Percentiles rank a stretch among this genome's conserved stretches.
phyloP scores from a whole-genome alignment of 2,113 vertebrate genomes.

The Seriola quinqueradiata region DNA sequence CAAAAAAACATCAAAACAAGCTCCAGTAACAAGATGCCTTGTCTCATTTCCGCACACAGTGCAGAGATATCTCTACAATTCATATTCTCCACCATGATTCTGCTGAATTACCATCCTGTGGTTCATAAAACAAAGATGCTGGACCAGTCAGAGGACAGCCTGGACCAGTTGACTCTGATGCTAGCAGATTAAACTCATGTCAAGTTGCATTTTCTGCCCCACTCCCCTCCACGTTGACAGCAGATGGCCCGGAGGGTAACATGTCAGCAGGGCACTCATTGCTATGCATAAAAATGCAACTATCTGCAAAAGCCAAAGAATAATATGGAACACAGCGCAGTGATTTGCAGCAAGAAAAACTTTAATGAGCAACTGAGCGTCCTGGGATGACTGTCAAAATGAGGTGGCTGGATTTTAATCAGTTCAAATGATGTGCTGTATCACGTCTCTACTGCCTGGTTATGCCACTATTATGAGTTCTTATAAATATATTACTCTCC shows the following conservation, averaged over 20 bases:
- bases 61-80: background rate
- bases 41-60: slow-evolving; percentile 21
- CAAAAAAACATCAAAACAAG: slow-evolving; percentile 7
- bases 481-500: slow-evolving; percentile 43
- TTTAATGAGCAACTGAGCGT: slow-evolving; percentile 39
- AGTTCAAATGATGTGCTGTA: slow-evolving; percentile 31
- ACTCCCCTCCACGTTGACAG: slow-evolving; percentile 46
- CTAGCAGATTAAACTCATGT: slow-evolving; percentile 54
- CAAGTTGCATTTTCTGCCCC: slow-evolving; percentile 38
- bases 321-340: slow-evolving; percentile 4
- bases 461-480: slow-evolving; percentile 33
- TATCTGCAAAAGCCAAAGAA: slow-evolving; percentile 42
- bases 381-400: slow-evolving; percentile 6
- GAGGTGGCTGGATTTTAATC: slow-evolving; percentile 44
- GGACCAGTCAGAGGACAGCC: slow-evolving; percentile 34
- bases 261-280: slow-evolving; percentile 67
- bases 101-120: background rate
- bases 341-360: slow-evolving; percentile 11
- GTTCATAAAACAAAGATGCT: slow-evolving; percentile 21
- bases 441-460: background rate
- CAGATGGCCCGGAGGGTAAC: slow-evolving; percentile 68
- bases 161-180: slow-evolving; percentile 33
- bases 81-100: slow-evolving; percentile 3
- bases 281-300: slow-evolving; percentile 56
- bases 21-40: background rate